Evolutionary conservation across 2,113 vertebrate species (phyloP).

Genomic region (Arvicanthis niloticus): DNA sequence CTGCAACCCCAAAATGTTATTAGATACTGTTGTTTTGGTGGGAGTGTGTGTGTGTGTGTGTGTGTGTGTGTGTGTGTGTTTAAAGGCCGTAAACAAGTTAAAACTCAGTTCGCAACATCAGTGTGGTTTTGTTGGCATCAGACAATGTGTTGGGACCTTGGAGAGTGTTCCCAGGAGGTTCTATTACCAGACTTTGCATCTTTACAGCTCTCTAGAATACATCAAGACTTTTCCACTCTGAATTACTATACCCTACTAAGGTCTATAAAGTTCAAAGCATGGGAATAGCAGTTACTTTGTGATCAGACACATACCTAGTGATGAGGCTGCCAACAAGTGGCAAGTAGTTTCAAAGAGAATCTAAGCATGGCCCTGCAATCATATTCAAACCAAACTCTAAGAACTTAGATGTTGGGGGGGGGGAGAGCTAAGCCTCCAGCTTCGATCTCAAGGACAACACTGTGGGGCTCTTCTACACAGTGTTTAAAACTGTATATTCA

Average conservation of each 20-base stretch:
- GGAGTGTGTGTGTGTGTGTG: background rate
- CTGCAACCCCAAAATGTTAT: background rate
- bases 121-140: background rate
- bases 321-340: background rate
- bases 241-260: background rate
- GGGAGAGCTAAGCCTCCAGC: background rate
- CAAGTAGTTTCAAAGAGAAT: constrained; percentile 35
- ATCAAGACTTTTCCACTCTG: constrained; percentile 1
- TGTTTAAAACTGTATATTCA: background rate
- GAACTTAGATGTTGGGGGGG: background rate
- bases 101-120: background rate
- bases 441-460: background rate
- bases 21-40: background rate
- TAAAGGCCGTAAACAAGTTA: background rate
- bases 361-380: background rate
- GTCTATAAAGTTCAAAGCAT: constrained; percentile 34
- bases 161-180: background rate
- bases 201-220: background rate
- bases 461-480: background rate
- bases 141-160: background rate
- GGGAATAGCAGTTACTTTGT: background rate
- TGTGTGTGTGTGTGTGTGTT: background rate
- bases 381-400: constrained; percentile 20
- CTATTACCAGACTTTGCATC: background rate
- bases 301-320: background rate